Base-by-base conservation (phyloP, 1,140 invertebrate species). In the Popillia japonica region DNA sequence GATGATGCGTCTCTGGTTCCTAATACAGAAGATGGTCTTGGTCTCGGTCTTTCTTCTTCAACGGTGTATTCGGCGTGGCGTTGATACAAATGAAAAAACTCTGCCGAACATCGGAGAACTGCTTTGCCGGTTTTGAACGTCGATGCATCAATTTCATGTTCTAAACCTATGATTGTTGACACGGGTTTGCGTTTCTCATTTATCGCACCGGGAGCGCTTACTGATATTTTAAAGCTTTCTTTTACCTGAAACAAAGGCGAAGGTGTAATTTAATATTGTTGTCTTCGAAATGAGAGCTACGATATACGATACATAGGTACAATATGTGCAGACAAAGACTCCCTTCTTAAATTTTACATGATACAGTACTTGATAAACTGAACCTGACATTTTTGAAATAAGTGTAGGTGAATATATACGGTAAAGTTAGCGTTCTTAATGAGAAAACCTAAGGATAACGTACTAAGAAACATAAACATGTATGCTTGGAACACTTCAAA, bases 11-110 rank as follows among this genome's bases (percentile, higher is more conserved):
- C 82, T 11, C 80, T 77, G 14, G 80, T 84, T 76, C 82, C 83
- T 40, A 85, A 64, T 9, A 85, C 84, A 6, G 84, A 85, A 3
- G 84, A 85, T 27, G 84, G 83, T 64, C 83, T 82, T 3, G 84
- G 83, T 77, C 80, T 81, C 10, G 84, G 82, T 48, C 80, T 80
- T 40, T 83, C 83, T 77, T 85, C 83, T 75, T 84, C 84, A 17
- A 85, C 72, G 10, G 80, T 74, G 10, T 79, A 55, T 75, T 84
- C 83, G 27, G 76, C 81, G 40, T 82, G 79, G 8, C 73, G 77
- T 40, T 81, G 80, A 77, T 85, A 85, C 22, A 85, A 77, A 59
- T 82, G 80, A 76, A 85, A 85, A 10, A 85, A 42, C 22, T 77
- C 80, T 7, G 82, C 84, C 11, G 81, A 79, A 73, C 84, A 85